Conservation (phyloP, 2,797 vertebrate genomes). For the Acipenser oxyrinchus region DNA sequence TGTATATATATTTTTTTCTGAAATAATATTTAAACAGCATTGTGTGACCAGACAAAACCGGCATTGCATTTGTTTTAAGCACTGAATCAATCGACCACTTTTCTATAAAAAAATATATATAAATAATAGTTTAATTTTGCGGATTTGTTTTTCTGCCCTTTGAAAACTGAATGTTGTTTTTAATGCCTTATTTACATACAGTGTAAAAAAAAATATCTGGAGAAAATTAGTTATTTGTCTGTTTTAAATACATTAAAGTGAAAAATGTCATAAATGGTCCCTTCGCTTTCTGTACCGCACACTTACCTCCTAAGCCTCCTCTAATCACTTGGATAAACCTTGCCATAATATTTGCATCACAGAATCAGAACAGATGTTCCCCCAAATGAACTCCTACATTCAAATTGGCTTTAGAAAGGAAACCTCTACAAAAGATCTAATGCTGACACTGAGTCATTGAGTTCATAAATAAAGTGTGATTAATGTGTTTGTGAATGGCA, state of each 20-base stretch:
- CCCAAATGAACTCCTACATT: no score
- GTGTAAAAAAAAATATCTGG: constrained; percentile 58
- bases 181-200: constrained; percentile 53
- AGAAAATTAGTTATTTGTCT: constrained; percentile 53
- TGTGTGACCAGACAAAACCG: constrained; percentile 50
- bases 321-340: no score
- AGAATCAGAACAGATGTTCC: no score
- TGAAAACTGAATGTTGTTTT: constrained; percentile 59
- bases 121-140: no score
- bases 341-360: no score
- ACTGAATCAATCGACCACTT: constrained; percentile 66
- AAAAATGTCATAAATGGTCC: constrained; percentile 57
- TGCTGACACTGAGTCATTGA: no score
- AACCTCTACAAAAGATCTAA: no score
- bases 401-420: no score
- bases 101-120: constrained; percentile 47
- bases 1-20: constrained; percentile 43
- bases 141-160: constrained; percentile 41
- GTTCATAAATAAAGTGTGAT: no score
- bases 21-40: constrained; percentile 47
- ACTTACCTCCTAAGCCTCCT: no score
- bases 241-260: constrained; percentile 69
- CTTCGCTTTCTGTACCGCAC: constrained; percentile 35
- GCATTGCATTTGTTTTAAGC: constrained; percentile 55
- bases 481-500: no score